Base-by-base conservation (phyloP, 1,140 invertebrate genomes). In the Drosophila subobscura region DNA sequence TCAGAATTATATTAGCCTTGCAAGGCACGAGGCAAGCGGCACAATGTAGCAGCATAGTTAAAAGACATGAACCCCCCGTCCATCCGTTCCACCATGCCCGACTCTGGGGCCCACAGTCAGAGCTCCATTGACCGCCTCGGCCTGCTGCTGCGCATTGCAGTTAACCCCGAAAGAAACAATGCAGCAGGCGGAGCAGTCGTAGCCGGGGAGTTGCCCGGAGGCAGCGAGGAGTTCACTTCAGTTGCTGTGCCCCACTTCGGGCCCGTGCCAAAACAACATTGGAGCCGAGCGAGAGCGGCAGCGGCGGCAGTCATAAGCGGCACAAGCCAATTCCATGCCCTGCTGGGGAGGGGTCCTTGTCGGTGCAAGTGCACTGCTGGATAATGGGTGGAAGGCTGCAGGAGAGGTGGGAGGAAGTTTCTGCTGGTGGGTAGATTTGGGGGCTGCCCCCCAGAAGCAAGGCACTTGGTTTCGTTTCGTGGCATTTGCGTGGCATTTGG, bases 161-260 rank as follows among this genome's bases (percentile, higher is more conserved):
- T 85, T 85, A 85, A 86, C 80, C 81, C 81, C 73, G 61, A 86
- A 86, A 74, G 44, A 77, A 85, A 86, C 81, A 85, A 86, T 86
- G 81, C 79, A 81, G 68, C 74, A 81, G 64, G 63, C 16, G 16
- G 16, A 20, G 16, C 16, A 20, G 16, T 20, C 16, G 16, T 20
- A 20, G 16, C 16, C 16, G 16, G 16, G 16, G 16, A 20, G 16
- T 20, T 20, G 16, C 16, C 16, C 16, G 16, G 16, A 20, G 16
- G 16, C 0, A 20, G 16, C 10, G 54, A 46, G 2, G 6, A 5
- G n/a, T 20, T 54, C 29, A 47, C 37, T 63, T 73, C 59, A 64
- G 61, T 51, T 55, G 61, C 40, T 66, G 77, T 85, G 81, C 73
- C 72, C 80, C 81, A 86, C 79, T 84, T 84, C 63, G 45, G 70